Conservation (phyloP, 2,113 vertebrate genomes). For the Sturnus vulgaris region DNA sequence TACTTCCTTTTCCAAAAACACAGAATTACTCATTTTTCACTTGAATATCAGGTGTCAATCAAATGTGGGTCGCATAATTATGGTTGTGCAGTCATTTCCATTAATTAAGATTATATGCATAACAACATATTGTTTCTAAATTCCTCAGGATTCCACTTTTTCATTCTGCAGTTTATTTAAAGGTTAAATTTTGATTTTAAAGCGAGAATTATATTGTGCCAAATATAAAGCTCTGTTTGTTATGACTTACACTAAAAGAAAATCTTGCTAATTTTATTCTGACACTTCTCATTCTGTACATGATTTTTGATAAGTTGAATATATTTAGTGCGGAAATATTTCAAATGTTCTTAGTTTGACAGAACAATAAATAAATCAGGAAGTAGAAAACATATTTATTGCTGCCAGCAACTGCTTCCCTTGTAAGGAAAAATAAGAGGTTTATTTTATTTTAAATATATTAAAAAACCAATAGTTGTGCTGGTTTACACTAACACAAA, state of each 20-base stretch:
- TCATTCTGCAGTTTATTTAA: neutral
- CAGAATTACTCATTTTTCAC: slow-evolving; percentile 2
- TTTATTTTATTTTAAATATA: neutral
- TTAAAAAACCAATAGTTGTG: neutral
- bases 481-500: neutral
- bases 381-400: slow-evolving; percentile 6
- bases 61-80: neutral
- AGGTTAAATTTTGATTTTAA: neutral
- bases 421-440: neutral
- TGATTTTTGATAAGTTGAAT: slow-evolving; percentile 17
- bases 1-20: neutral
- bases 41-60: slow-evolving; percentile 38
- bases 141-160: neutral
- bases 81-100: neutral
- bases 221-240: slow-evolving; percentile 27
- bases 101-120: neutral
- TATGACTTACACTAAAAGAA: slow-evolving; percentile 1
- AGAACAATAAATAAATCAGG: slow-evolving; percentile 39
- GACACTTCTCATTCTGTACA: neutral
- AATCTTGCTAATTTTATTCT: slow-evolving; percentile 38
- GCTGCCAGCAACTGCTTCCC: neutral
- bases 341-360: slow-evolving; percentile 32
- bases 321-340: slow-evolving; percentile 3
- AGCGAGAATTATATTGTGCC: neutral
- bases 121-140: slow-evolving; percentile 12